These are phyloP conservation scores for Mastacembelus armatus DNA, from an alignment of 2,797 vertebrate species.

Conservation along the genomic window DNA sequence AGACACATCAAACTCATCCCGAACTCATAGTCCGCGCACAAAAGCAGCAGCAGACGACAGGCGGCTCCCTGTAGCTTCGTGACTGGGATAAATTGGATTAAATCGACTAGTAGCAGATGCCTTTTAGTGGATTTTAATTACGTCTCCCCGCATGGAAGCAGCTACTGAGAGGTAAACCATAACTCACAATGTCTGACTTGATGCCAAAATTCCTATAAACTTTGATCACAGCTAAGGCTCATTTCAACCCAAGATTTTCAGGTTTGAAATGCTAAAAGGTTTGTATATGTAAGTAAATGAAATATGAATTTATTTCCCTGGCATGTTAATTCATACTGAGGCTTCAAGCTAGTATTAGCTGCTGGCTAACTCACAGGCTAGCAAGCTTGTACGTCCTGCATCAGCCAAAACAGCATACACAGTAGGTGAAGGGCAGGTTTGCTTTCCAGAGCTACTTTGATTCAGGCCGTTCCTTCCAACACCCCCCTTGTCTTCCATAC, in stretches of 20 bases:
- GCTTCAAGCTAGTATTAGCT: too few relatives aligned
- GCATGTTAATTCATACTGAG: too few relatives aligned
- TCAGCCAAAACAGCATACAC: too few relatives aligned
- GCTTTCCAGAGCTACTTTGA: too few relatives aligned
- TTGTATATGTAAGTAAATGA: not conserved
- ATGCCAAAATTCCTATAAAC: constrained; percentile 6
- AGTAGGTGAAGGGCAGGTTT: too few relatives aligned
- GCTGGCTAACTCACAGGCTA: too few relatives aligned
- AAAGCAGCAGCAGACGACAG: constrained; percentile 26
- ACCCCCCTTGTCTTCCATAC: too few relatives aligned
- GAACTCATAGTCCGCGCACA: not conserved
- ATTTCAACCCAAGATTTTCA: not conserved
- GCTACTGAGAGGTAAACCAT: constrained; percentile 45
- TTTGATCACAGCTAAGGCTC: not conserved
- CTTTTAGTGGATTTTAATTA: constrained; percentile 78
- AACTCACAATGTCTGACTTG: constrained; percentile 41
- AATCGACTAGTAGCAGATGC: constrained; percentile 72
- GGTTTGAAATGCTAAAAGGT: not conserved
- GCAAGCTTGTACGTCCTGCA: too few relatives aligned
- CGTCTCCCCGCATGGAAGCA: constrained; percentile 54
- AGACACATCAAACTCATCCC: not conserved
- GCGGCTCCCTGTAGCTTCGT: constrained; percentile 48
- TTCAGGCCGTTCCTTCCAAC: too few relatives aligned
- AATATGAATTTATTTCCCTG: not conserved
- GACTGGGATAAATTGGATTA: constrained; percentile 76